A percentile compares a stretch with the other conserved stretches of the same genome.
These are phyloP conservation scores for Eupeodes latifasciatus DNA, from an alignment of 2,888 invertebrate genomes.

Conservation along the genomic window DNA sequence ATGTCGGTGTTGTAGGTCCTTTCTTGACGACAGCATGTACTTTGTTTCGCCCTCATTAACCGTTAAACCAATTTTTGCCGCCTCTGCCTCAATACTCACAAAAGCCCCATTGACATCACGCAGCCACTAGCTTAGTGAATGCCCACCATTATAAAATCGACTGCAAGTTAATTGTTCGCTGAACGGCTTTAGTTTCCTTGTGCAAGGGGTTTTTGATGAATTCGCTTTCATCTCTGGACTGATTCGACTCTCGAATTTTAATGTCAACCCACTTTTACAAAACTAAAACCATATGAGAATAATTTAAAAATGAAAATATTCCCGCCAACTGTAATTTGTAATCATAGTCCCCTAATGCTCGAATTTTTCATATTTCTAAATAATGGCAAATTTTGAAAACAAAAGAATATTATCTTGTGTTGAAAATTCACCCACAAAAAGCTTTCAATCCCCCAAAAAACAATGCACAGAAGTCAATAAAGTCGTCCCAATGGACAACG, in stretches of 20 bases:
- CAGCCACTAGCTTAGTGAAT: no score
- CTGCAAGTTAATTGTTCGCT: no score
- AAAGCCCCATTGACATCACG: no score
- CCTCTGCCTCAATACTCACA: no score
- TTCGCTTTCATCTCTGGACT: background rate
- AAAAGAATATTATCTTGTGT: constrained; percentile 74
- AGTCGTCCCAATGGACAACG: background rate
- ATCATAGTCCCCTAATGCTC: background rate
- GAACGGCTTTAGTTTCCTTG: no score
- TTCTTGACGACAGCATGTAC: no score
- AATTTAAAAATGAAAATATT: constrained; percentile 1
- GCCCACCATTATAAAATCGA: no score
- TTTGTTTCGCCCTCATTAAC: no score
- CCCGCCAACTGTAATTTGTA: background rate
- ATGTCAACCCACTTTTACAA: background rate
- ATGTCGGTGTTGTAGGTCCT: no score
- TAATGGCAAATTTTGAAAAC: constrained; percentile 39
- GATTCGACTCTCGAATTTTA: background rate
- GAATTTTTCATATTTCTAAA: background rate
- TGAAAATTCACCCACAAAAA: constrained; percentile 59
- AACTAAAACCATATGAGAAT: background rate
- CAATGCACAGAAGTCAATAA: constrained; percentile 6
- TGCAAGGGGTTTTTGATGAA: background rate
- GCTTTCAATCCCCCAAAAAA: constrained; percentile 68
- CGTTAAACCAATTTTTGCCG: no score